Percentiles rank a stretch among this genome's conserved stretches.
phyloP scores from a whole-genome alignment of 2,888 invertebrate genomes.

The Sepiola atlantica region DNA sequence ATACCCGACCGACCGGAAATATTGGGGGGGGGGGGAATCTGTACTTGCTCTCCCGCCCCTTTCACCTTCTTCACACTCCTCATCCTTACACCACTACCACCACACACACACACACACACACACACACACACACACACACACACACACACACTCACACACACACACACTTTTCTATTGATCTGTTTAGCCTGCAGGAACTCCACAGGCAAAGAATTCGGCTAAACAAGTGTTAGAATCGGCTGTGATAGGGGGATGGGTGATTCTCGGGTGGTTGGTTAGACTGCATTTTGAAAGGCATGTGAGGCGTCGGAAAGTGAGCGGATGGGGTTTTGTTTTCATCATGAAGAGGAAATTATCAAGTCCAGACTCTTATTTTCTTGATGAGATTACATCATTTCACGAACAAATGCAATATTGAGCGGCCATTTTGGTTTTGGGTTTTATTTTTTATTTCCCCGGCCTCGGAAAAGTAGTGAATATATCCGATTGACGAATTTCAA shows the following conservation, averaged over 20 bases:
- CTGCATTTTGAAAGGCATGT: not conserved
- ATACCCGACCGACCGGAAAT: not conserved
- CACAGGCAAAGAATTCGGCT: conserved; percentile 18
- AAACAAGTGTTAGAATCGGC: not conserved
- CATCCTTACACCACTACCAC: not conserved
- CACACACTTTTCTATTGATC: not conserved
- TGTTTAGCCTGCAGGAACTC: not conserved
- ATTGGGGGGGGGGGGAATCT: no score
- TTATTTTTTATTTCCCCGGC: no score
- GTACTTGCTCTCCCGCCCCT: no score
- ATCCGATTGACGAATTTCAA: not conserved
- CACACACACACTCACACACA: no score
- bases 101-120: no score
- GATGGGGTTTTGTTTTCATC: not conserved
- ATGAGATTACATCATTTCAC: not conserved
- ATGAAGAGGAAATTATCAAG: not conserved
- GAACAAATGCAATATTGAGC: not conserved
- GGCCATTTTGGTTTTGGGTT: not conserved
- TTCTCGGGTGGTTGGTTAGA: not conserved
- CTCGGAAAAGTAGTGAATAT: not conserved
- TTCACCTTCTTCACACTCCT: not conserved
- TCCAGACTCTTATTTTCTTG: not conserved
- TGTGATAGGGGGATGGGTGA: no score
- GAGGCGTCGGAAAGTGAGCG: no score
- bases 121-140: no score